These are phyloP conservation scores for Agrochola circellaris DNA, from an alignment of 2,888 invertebrate genomes.

Conservation along the genomic window DNA sequence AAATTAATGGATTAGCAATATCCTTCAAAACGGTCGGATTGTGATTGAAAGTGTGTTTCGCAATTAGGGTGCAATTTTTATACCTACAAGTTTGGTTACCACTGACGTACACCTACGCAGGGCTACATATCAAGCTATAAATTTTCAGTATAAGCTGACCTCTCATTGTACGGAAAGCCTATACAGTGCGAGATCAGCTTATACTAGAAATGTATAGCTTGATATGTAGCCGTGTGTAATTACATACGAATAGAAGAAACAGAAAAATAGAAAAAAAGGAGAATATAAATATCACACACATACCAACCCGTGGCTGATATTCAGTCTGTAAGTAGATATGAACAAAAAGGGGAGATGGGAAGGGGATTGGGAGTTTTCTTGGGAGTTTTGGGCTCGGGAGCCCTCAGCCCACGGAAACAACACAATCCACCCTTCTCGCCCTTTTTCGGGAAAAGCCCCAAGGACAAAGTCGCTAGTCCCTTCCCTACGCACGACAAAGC, in stretches of 20 bases:
- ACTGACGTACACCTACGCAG: too few species aligned
- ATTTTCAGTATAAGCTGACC: too few species aligned
- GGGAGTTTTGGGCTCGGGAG: background rate
- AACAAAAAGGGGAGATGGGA: slow-evolving; percentile 3
- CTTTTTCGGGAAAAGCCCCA: slow-evolving; percentile 15
- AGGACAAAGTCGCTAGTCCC: slow-evolving; percentile 27
- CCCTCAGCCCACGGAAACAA: slow-evolving; percentile 2
- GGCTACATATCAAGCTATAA: too few species aligned
- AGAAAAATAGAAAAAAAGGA: background rate
- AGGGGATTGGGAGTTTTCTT: slow-evolving; percentile 2
- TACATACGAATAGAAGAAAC: background rate
- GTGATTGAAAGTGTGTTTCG: too few species aligned
- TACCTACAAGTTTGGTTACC: too few species aligned
- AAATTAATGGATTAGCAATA: too few species aligned
- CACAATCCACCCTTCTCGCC: slow-evolving; percentile 11
- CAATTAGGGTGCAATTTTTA: too few species aligned
- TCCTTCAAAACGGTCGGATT: too few species aligned
- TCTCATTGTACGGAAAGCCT: too few species aligned
- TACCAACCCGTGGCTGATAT: background rate
- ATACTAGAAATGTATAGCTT: too few species aligned
- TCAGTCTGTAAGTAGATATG: background rate
- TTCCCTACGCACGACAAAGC: background rate
- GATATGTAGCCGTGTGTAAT: too few species aligned
- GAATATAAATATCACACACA: background rate
- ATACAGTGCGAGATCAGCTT: too few species aligned